Evolutionary conservation across 2,113 vertebrate genomes (phyloP), one percentile per base, ranked within the genome.

Genomic region (Phoxinus phoxinus): DNA sequence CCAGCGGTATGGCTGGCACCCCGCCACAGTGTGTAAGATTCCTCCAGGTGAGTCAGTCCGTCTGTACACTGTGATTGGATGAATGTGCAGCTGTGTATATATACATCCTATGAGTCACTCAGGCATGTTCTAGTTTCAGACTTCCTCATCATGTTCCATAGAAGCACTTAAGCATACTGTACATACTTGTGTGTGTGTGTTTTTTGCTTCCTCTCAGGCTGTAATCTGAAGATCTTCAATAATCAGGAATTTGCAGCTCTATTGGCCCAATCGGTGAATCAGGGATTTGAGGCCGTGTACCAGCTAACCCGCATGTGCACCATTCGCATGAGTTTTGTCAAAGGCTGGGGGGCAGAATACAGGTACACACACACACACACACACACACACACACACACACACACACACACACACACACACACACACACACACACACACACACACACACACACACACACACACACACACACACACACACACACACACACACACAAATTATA

Each of bases 1-100:
- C 94, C 98, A 99, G 89, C 98, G 97, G 88, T 99, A 99, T 0
- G 97, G 98, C 44, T 99, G 98, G 98, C 98, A 99, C 92, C 98
- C 98, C 0, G 97, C 98, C 87, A 99, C 98, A 0, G 98, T 99
- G 65, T 99, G 98, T 94, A 99, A 99, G 95, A 99, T 99, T 83
- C 98, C 98, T 0, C 97, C 98, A 94, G 98, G 98, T 98, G 89
- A 92, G 91, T 48, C 79, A 73, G 27, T 27, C 19, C 23, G 30
- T 81, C 35, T 69, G 71, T 80, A 19, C 21, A 37, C 69, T 81
- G 41, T 44, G 76, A 86, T 86, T 84, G 46, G 84, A 56, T 15
- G 51, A 10, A 17, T 48, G 8, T 53, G 41, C 37, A 80, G 10
- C 71, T 76, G 17, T 72, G 41, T 83, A 61, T 37, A 58, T 83